Conservation (phyloP, 2,113 vertebrate species). For the Xyrauchen texanus region DNA sequence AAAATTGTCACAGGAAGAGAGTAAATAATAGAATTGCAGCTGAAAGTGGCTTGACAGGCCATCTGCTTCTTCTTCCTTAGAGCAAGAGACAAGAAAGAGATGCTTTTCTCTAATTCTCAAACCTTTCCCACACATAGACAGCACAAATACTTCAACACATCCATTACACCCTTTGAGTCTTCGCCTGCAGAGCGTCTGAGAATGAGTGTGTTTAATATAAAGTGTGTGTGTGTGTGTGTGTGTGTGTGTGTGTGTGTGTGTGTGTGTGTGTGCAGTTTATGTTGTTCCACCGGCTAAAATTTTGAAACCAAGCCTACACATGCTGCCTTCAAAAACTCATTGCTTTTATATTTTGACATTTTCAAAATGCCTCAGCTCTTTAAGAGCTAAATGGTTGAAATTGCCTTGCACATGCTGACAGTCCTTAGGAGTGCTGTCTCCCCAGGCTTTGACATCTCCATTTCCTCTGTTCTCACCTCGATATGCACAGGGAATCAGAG, state of each 20-base stretch:
- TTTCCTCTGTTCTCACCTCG: constrained; percentile 49
- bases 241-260: constrained; percentile 17
- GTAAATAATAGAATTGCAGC: constrained; percentile 15
- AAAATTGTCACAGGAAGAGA: constrained; percentile 9
- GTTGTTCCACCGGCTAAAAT: constrained; percentile 18
- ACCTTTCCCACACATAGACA: constrained; percentile 4
- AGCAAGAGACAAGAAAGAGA: constrained; percentile 19
- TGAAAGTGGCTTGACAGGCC: constrained; percentile 13
- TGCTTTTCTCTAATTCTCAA: constrained; percentile 14
- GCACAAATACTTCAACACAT: constrained; percentile 17
- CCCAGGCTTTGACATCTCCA: constrained; percentile 48
- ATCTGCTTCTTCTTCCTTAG: constrained; percentile 10
- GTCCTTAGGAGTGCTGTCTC: constrained; percentile 47
- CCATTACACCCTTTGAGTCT: constrained; percentile 15
- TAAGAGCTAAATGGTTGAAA: constrained; percentile 53
- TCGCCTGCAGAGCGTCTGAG: not conserved
- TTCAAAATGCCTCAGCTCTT: constrained; percentile 52
- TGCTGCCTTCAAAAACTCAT: constrained; percentile 44
- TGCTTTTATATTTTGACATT: constrained; percentile 51
- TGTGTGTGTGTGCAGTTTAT: not conserved
- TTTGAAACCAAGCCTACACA: constrained; percentile 40
- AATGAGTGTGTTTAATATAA: not conserved
- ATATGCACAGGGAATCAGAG: not conserved
- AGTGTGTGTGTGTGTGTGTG: not conserved
- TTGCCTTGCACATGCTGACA: constrained; percentile 46